phyloP scores from a whole-genome alignment of 1,140 invertebrate species.

The Himalopsyche phryganea region DNA sequence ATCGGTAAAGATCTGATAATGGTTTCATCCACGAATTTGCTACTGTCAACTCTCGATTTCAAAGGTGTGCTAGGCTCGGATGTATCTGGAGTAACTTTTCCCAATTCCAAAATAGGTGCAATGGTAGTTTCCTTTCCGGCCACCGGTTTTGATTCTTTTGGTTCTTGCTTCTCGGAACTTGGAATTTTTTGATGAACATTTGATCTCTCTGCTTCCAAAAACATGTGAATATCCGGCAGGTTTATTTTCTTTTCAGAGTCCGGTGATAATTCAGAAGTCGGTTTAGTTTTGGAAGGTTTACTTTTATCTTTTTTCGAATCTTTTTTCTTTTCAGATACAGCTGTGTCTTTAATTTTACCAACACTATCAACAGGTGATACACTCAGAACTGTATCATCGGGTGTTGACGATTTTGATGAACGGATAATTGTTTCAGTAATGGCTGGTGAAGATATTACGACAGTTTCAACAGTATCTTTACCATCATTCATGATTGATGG shows the following conservation, averaged over 20 bases:
- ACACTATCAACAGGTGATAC: too few relatives aligned
- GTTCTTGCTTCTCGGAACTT: not conserved
- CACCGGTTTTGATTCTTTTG: not conserved
- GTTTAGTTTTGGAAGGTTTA: too few relatives aligned
- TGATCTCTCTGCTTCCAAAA: constrained; percentile 30
- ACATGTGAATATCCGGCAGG: constrained; percentile 14
- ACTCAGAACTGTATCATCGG: not conserved
- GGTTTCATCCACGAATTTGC: too few relatives aligned
- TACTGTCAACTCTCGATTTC: not conserved
- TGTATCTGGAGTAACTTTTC: not conserved
- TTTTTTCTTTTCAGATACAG: too few relatives aligned
- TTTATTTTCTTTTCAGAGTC: too few relatives aligned
- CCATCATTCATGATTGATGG: too few relatives aligned
- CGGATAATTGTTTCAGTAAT: not conserved
- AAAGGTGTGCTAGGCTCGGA: not conserved
- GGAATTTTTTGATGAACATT: constrained; percentile 18
- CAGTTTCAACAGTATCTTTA: too few relatives aligned
- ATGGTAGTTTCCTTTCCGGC: not conserved
- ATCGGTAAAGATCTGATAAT: not conserved
- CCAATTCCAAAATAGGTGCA: not conserved
- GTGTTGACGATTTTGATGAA: not conserved
- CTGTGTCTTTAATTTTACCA: too few relatives aligned
- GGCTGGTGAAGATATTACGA: not conserved
- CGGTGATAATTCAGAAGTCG: too few relatives aligned
- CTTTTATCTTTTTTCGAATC: too few relatives aligned